Conservation (phyloP, 2,888 invertebrate species). For the Gerris lacustris region DNA sequence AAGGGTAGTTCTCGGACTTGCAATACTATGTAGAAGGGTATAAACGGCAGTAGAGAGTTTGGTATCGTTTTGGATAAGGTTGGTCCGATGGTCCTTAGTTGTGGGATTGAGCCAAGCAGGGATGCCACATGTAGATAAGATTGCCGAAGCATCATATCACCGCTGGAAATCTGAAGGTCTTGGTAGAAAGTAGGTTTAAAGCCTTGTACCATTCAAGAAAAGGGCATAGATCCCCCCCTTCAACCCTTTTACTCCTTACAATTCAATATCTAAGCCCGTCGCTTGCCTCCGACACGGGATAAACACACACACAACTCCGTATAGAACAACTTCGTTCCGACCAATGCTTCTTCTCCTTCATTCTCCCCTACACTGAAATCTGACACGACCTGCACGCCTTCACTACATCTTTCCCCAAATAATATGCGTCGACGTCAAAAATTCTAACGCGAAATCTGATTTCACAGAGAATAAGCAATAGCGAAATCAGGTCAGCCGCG, state of each 20-base stretch:
- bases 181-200: background rate
- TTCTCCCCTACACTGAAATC: background rate
- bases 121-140: background rate
- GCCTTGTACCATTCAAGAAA: constrained; percentile 5
- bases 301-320: background rate
- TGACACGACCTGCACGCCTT: constrained; percentile 5
- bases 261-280: background rate
- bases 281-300: background rate
- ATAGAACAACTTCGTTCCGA: background rate
- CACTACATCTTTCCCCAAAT: background rate
- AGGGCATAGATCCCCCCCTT: background rate
- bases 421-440: background rate
- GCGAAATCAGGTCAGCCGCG: background rate
- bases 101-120: background rate
- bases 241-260: background rate
- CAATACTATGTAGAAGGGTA: too few relatives aligned
- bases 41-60: too few relatives aligned
- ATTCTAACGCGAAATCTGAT: background rate
- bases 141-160: too few relatives aligned
- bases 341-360: background rate
- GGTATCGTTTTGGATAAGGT: too few relatives aligned
- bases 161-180: too few relatives aligned
- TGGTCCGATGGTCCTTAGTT: too few relatives aligned
- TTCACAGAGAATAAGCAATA: background rate
- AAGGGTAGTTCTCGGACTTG: too few relatives aligned